Evolutionary conservation across 1,140 invertebrate genomes (phyloP), one percentile per base, ranked within the genome.

Genomic region (Dendrolimus kikuchii): DNA sequence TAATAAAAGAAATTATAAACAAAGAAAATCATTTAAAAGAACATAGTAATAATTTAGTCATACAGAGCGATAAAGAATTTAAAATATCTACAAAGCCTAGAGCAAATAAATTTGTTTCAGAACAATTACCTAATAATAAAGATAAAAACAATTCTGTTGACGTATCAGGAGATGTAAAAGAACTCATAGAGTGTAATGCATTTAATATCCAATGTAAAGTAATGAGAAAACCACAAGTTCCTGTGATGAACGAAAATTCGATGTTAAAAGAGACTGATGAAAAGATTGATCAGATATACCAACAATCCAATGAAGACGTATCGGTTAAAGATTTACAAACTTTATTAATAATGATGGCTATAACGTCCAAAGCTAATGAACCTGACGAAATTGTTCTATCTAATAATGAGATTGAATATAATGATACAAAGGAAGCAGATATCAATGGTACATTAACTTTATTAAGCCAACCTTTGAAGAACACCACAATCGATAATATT

Each of bases 301-400:
- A 5, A 8, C 7, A 40, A 46, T 48, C 37, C 38, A 36, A 7
- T 5, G 7, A 38, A 7, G 7, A 46, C 7, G 1, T 10, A 50
- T 42, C n/a, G 40, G 23, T 46, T 45, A 23, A 9, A 38, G 74
- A 85, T 60, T 64, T 83, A 51, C 65, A 80, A 57, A 72, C 70
- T 1, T 53, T 83, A 42, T 64, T 86, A 41, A 74, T 77, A 39
- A 81, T 76, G 74, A 78, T 81, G 74, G 62, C 78, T 1, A 53
- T 83, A 45, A 53, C 67, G 56, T 65, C 59, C 6, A 64, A 45
- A n/a, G 8, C 4, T 38, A 23, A 40, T 45, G 50, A 23, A 51
- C 5, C 5, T 6, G 41, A 37, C 6, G 36, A 38, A 9, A n/a
- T 38, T 8, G 4, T 38, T 37, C 6, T 36, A 45, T 44, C n/a